Percentiles rank a stretch among this genome's conserved stretches.
Evolutionary conservation across 2,888 invertebrate genomes (phyloP).

Genomic region (Drosophila nigritarsus): DNA sequence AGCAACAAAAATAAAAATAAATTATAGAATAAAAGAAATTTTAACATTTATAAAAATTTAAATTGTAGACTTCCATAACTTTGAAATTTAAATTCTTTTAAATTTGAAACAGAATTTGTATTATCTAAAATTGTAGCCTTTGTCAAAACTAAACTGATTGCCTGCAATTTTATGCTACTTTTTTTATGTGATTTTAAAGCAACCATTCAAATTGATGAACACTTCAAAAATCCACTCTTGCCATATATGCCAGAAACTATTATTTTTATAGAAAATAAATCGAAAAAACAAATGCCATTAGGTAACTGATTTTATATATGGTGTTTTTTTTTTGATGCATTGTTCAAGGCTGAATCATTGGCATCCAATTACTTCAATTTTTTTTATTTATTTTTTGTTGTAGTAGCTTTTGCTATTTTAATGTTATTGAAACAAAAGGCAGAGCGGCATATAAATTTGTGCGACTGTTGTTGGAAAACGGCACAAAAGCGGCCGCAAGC

Average conservation of each 20-base stretch:
- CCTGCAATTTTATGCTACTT: not conserved
- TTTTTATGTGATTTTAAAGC: not conserved
- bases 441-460: slow-evolving; percentile 37
- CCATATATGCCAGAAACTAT: not conserved
- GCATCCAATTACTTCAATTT: slow-evolving; percentile 50
- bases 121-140: not conserved
- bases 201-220: not conserved
- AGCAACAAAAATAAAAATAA: not conserved
- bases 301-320: slow-evolving; percentile 14
- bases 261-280: slow-evolving; percentile 27
- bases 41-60: not conserved
- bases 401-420: slow-evolving; percentile 18
- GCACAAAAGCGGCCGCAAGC: slow-evolving; percentile 42
- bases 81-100: too few relatives aligned
- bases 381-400: slow-evolving; percentile 9
- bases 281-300: not conserved
- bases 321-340: slow-evolving; percentile 1
- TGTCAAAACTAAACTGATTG: too few relatives aligned
- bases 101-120: not conserved
- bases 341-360: slow-evolving; percentile 9
- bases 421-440: slow-evolving; percentile 47
- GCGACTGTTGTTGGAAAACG: slow-evolving; percentile 34
- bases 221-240: not conserved
- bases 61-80: not conserved
- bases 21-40: not conserved